Conservation (phyloP, 2,113 vertebrate genomes). For the Myocastor coypus region DNA sequence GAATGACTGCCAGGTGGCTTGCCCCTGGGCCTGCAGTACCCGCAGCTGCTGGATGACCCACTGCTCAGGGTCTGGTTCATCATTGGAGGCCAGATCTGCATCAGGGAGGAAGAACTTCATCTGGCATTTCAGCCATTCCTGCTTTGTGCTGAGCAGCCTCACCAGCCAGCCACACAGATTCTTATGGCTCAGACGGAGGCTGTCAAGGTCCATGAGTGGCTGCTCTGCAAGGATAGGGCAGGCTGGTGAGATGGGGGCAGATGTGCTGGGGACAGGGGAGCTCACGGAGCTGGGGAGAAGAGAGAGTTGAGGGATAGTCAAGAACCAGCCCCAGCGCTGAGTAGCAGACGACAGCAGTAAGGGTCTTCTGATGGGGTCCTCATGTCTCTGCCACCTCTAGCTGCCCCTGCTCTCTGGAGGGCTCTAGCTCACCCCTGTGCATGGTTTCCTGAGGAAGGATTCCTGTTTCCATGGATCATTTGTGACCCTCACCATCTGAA, state of each 20-base stretch:
- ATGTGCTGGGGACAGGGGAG: not conserved
- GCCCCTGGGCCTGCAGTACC: slow-evolving; percentile 74
- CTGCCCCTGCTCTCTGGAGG: not conserved
- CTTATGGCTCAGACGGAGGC: slow-evolving; percentile 63
- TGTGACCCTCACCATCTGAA: not conserved
- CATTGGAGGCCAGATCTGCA: not conserved
- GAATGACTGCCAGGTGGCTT: slow-evolving; percentile 86
- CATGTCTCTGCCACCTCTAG: no score
- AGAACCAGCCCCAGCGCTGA: not conserved
- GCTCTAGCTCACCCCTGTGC: not conserved
- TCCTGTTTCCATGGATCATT: not conserved
- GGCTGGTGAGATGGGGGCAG: not conserved
- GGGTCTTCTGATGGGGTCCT: not conserved
- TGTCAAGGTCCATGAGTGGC: not conserved
- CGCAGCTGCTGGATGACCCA: slow-evolving; percentile 79
- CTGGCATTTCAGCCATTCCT: slow-evolving; percentile 61
- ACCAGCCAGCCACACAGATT: slow-evolving; percentile 82
- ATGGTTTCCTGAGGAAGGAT: not conserved
- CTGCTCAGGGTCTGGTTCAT: not conserved
- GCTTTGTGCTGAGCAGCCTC: slow-evolving; percentile 80
- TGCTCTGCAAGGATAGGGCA: not conserved
- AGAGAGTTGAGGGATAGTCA: not conserved
- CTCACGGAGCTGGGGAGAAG: not conserved
- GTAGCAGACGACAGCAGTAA: not conserved
- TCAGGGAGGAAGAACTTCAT: slow-evolving; percentile 77